A percentile compares a stretch with the other conserved stretches of the same genome.
These are phyloP conservation scores for Neoscelio sp. DNA, from an alignment of 2,888 invertebrate species.

Conservation along the genomic window DNA sequence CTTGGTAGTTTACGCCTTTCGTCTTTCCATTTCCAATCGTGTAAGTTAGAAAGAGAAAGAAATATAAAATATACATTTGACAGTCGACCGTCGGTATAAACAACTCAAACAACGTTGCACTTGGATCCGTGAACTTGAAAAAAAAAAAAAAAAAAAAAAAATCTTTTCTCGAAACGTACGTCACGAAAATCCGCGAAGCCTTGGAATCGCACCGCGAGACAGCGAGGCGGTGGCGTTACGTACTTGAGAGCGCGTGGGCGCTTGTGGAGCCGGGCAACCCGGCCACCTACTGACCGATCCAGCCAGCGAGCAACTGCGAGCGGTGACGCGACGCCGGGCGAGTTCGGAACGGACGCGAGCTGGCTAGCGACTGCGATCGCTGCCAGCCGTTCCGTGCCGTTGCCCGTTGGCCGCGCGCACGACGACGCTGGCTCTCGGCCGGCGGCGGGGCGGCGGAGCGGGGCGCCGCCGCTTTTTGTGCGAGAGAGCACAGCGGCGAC, in stretches of 20 bases:
- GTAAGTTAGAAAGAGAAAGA: too few species aligned
- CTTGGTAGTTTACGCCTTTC: too few species aligned
- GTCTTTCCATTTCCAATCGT: too few species aligned
- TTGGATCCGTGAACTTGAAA: too few species aligned
- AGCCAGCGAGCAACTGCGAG: conserved; percentile 36
- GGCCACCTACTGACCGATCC: conserved; percentile 67
- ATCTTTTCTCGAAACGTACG: neutral
- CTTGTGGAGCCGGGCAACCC: conserved; percentile 61
- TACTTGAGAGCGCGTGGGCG: conserved; percentile 53
- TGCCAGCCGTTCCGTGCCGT: conserved; percentile 18
- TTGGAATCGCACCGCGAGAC: conserved; percentile 38
- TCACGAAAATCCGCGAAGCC: too few species aligned
- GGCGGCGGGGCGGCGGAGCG: conserved; percentile 25
- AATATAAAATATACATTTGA: too few species aligned
- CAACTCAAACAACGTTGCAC: too few species aligned
- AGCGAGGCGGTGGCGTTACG: conserved; percentile 35
- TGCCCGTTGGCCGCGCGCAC: conserved; percentile 55
- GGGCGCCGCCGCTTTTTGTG: conserved; percentile 23
- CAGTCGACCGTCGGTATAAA: too few species aligned
- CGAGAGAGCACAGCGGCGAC: conserved; percentile 17
- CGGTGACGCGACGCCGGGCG: too few species aligned
- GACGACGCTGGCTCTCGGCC: conserved; percentile 32
- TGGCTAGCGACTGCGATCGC: conserved; percentile 39
- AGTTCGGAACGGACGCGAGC: conserved; percentile 23
- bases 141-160: neutral